A percentile compares a stretch with the other conserved stretches of the same genome.
phyloP scores from a whole-genome alignment of 1,140 invertebrate genomes.

The Tenebrio molitor region DNA sequence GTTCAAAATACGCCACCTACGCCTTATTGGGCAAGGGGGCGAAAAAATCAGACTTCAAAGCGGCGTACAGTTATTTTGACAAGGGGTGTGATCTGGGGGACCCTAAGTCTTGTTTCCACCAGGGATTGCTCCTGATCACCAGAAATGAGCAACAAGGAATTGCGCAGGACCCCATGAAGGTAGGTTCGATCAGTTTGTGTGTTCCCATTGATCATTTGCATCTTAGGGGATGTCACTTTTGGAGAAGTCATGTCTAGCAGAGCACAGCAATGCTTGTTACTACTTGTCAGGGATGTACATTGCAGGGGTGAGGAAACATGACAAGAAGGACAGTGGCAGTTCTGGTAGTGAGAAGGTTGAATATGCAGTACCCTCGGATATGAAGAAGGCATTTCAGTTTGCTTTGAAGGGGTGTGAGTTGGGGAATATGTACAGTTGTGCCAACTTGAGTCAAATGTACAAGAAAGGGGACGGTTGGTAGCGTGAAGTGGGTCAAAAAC shows the following conservation, averaged over 20 bases:
- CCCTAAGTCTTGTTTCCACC: slow-evolving; percentile 79
- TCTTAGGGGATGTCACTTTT: slow-evolving; percentile 75
- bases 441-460: slow-evolving; percentile 90
- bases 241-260: slow-evolving; percentile 78
- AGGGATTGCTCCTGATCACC: slow-evolving; percentile 77
- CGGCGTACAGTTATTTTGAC: slow-evolving; percentile 76
- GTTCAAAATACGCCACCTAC: slow-evolving; percentile 87
- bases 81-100: slow-evolving; percentile 83
- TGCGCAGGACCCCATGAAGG: slow-evolving; percentile 71
- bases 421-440: slow-evolving; percentile 87
- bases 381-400: slow-evolving; percentile 81
- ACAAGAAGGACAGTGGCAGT: slow-evolving; percentile 56
- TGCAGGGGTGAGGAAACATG: slow-evolving; percentile 73
- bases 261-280: slow-evolving; percentile 83
- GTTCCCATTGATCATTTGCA: not conserved
- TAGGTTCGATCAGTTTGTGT: slow-evolving; percentile 54
- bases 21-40: slow-evolving; percentile 74
- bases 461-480: slow-evolving; percentile 73
- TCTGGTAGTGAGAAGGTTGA: no score
- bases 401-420: slow-evolving; percentile 83
- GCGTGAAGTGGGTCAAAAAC: no score
- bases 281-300: slow-evolving; percentile 84
- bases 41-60: slow-evolving; percentile 69
- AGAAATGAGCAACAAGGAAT: slow-evolving; percentile 68
- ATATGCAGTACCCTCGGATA: slow-evolving; percentile 77